Percentiles rank a stretch among this genome's conserved stretches.
Evolutionary conservation across 2,113 vertebrate genomes (phyloP).

Genomic region (Tachuris rubrigastra): DNA sequence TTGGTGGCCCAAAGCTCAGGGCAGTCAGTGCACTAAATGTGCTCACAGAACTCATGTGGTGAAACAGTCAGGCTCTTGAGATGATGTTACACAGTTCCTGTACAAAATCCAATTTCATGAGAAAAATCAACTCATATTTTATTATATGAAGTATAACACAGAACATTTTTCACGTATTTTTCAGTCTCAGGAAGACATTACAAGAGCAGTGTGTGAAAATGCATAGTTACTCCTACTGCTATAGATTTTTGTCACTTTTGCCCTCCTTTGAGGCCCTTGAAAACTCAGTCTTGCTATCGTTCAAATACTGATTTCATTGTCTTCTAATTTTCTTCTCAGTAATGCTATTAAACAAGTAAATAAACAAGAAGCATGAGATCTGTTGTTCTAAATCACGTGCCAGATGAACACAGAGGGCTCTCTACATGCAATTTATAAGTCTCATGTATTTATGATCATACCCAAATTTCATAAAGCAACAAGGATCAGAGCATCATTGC

Average conservation of each 20-base stretch:
- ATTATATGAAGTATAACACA: background rate
- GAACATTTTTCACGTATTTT: background rate
- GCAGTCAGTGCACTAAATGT: background rate
- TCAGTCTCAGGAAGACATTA: background rate
- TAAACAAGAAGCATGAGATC: background rate
- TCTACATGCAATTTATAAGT: background rate
- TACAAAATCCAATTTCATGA: background rate
- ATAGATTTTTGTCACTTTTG: background rate
- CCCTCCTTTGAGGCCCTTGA: background rate
- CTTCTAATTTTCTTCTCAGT: background rate
- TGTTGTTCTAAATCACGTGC: background rate
- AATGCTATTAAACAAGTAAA: background rate
- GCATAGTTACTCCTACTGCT: background rate
- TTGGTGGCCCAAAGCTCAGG: background rate
- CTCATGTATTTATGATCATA: background rate
- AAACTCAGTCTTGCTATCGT: background rate
- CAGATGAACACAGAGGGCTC: background rate
- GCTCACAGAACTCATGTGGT: background rate
- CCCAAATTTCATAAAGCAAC: background rate
- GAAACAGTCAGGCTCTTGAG: background rate
- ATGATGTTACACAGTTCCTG: background rate
- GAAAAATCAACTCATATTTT: background rate
- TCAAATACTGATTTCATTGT: background rate
- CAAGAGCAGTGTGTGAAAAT: background rate
- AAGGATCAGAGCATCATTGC: background rate